Evolutionary conservation across 2,888 invertebrate genomes (phyloP).

Genomic region (Cheilosia pagana): DNA sequence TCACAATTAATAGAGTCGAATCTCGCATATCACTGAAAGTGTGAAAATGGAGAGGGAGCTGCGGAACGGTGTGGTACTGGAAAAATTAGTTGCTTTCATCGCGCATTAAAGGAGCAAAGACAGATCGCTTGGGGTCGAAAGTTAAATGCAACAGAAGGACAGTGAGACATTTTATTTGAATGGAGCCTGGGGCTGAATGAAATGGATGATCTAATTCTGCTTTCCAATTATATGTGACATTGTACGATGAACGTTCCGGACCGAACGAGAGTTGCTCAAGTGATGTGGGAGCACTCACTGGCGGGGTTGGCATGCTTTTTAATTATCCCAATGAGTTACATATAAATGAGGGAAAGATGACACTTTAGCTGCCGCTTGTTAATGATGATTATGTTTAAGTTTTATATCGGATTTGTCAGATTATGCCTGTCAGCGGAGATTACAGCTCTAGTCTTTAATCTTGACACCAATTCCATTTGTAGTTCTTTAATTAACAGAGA

Average conservation of each 20-base stretch:
- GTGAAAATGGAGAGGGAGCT: not conserved
- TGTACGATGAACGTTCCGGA: conserved; percentile 20
- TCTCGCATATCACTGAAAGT: not conserved
- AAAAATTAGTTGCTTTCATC: conserved; percentile 6
- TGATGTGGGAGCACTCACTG: conserved; percentile 21
- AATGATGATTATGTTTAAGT: conserved; percentile 4
- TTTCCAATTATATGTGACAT: conserved; percentile 28
- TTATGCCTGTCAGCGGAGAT: too few species aligned
- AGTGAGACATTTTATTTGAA: conserved; percentile 15
- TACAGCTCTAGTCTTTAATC: too few species aligned
- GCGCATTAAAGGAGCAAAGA: conserved; percentile 3
- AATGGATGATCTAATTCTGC: conserved; percentile 60
- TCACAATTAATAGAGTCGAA: conserved; percentile 8
- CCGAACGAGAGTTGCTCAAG: not conserved
- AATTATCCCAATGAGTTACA: conserved; percentile 38
- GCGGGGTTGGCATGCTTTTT: conserved; percentile 43
- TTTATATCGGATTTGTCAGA: too few species aligned
- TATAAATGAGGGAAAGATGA: conserved; percentile 3
- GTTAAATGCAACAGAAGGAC: conserved; percentile 8
- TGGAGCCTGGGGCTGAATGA: conserved; percentile 15
- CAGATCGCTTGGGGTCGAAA: conserved; percentile 23
- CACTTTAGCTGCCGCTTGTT: not conserved
- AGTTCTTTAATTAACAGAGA: too few species aligned
- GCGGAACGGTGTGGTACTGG: not conserved
- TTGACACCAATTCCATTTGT: too few species aligned